Evolutionary conservation across 2,113 vertebrate species (phyloP), one percentile per base, ranked within the genome.

Genomic region (Brachypteracias leptosomus): DNA sequence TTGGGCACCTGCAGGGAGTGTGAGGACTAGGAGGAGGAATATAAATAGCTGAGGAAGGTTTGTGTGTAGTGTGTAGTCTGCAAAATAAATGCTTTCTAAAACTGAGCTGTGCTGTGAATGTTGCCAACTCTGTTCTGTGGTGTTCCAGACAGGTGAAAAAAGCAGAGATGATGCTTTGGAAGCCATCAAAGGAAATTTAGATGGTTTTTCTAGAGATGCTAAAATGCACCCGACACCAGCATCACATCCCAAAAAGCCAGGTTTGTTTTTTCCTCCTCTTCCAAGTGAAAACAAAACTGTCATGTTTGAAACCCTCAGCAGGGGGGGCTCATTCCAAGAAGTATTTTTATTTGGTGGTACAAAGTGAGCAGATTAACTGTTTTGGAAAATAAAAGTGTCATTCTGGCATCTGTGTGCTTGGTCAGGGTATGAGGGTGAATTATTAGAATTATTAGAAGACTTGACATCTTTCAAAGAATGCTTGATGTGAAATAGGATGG

Each of bases 121-220:
- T 80, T 74, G 85, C 44, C 36, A 52, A 57, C 54, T 12, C 9
- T 47, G 72, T 94, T 97, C 54, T 96, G 7, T 97, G 95, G 29
- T 96, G 36, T 97, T 95, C 90, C 97, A 99, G 99, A 98, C 96
- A 59, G 99, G 99, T 82, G 99, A 99, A 97, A 99, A 99, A 97
- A 99, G 98, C 96, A 98, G 99, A 78, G 99, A 99, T 61, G 99
- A 99, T 76, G 99, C 99, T 55, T 97, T 99, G 97, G 99, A 99
- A 97, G 99, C 99, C 73, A 99, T 99, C 94, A 99, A 99, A 98
- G 99, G 99, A 82, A 99, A 99, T 93, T 97, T 99, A 92, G 99
- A 99, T 92, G 99, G 99, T 28, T 99, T 99, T 98, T 99, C 99
- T 97, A 98, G 99, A 98, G 99, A 99, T 74, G 99, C 99, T 49